phyloP scores from a whole-genome alignment of 2,113 vertebrate species.

The Oryzias woworae region DNA sequence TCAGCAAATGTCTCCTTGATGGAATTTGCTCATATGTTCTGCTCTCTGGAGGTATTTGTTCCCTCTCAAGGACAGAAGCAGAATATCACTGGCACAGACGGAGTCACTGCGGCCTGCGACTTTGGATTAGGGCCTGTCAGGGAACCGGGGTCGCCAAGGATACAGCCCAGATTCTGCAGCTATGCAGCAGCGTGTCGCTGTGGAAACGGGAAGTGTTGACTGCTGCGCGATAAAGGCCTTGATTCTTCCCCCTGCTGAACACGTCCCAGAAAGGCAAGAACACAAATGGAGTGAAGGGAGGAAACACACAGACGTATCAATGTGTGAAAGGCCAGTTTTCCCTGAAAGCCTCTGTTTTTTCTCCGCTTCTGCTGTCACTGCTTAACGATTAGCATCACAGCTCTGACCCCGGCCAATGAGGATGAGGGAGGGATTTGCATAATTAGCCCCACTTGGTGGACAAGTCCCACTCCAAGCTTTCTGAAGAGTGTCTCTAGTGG shows the following conservation, averaged over 20 bases:
- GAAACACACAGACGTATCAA: slow-evolving; percentile 10
- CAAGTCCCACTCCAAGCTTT: slow-evolving; percentile 62
- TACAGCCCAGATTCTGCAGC: slow-evolving; percentile 53
- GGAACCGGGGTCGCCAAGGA: slow-evolving; percentile 52
- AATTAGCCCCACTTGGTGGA: slow-evolving; percentile 64
- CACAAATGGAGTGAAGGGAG: slow-evolving; percentile 2
- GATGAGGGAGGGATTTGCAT: slow-evolving; percentile 68
- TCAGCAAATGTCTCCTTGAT: slow-evolving; percentile 27
- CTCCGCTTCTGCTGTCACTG: slow-evolving; percentile 28
- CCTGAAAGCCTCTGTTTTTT: slow-evolving; percentile 17
- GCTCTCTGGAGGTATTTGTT: slow-evolving; percentile 43
- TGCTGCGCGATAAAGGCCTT: slow-evolving; percentile 64
- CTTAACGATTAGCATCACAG: slow-evolving; percentile 53
- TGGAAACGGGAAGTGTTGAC: slow-evolving; percentile 63
- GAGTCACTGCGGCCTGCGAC: slow-evolving; percentile 34
- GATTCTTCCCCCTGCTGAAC: slow-evolving; percentile 55
- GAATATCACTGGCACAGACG: slow-evolving; percentile 21
- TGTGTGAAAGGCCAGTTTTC: neutral
- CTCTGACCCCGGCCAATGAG: slow-evolving; percentile 60
- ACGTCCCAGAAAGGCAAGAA: slow-evolving; percentile 39
- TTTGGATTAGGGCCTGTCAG: slow-evolving; percentile 58
- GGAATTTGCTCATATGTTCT: slow-evolving; percentile 16
- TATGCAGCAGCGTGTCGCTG: slow-evolving; percentile 47
- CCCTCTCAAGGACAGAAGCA: slow-evolving; percentile 11
- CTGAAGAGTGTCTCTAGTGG: slow-evolving; percentile 54